These are phyloP conservation scores for Solen grandis DNA, from an alignment of 1,140 invertebrate species.

Conservation along the genomic window DNA sequence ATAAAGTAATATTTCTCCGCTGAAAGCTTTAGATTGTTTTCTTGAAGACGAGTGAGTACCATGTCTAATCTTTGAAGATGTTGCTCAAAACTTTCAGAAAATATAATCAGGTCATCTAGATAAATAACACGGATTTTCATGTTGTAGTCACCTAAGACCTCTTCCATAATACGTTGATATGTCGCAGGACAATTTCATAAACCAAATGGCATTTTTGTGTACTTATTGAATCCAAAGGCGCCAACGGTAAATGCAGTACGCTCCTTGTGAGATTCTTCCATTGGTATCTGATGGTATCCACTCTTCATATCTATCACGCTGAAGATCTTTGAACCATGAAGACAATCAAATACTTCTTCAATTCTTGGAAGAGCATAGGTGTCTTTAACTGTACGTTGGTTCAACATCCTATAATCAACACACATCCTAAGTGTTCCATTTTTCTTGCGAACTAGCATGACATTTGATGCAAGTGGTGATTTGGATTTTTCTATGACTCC, in stretches of 20 bases:
- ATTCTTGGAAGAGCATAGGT: no score
- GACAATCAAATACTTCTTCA: conserved; percentile 77
- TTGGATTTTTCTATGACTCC: conserved; percentile 21
- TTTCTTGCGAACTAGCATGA: conserved; percentile 25
- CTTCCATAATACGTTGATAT: conserved; percentile 67
- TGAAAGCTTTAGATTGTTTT: no score
- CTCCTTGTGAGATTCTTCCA: conserved; percentile 70
- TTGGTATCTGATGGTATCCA: conserved; percentile 70
- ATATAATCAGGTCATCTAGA: conserved; percentile 56
- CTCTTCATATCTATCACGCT: conserved; percentile 77
- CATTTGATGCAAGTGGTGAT: conserved; percentile 15
- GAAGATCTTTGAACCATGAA: conserved; percentile 79
- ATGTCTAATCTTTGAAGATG: conserved; percentile 27
- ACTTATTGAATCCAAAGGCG: conserved; percentile 49
- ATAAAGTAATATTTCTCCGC: conserved; percentile 74
- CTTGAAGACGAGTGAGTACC: conserved; percentile 45
- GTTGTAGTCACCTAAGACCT: conserved; percentile 37
- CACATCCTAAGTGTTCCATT: conserved; percentile 69
- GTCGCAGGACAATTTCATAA: conserved; percentile 48
- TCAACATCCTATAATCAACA: conserved; percentile 82
- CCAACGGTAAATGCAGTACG: conserved; percentile 71
- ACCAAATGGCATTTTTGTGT: conserved; percentile 49
- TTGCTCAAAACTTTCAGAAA: conserved; percentile 38
- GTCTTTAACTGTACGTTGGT: conserved; percentile 79
- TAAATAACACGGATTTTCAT: conserved; percentile 47